phyloP scores from a whole-genome alignment of 2,888 invertebrate species.

The Troides aeacus region DNA sequence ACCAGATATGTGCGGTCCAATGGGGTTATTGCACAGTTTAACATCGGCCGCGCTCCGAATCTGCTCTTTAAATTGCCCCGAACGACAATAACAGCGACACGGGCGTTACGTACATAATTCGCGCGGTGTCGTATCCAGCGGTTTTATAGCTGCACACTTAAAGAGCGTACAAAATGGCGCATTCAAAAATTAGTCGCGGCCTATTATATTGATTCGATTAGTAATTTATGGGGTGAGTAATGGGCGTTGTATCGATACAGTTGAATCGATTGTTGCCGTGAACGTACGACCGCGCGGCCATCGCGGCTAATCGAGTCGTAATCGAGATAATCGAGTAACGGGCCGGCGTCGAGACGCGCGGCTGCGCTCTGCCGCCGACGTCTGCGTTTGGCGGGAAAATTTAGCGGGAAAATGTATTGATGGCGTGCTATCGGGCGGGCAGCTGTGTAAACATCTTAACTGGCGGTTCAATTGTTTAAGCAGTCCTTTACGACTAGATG shows the following conservation, averaged over 20 bases:
- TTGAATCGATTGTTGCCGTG: conserved; percentile 58
- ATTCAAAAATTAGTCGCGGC: conserved; percentile 70
- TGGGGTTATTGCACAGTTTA: conserved; percentile 13
- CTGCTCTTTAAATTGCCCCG: conserved; percentile 1
- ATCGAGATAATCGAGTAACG: conserved; percentile 57
- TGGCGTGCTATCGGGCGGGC: too few relatives aligned
- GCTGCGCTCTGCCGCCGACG: background rate
- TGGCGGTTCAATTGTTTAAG: too few relatives aligned
- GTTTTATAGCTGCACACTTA: conserved; percentile 43
- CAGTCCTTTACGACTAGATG: too few relatives aligned
- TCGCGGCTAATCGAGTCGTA: conserved; percentile 52
- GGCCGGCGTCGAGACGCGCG: conserved; percentile 31
- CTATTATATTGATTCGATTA: conserved; percentile 75
- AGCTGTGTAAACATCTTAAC: too few relatives aligned
- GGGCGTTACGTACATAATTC: background rate
- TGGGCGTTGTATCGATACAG: conserved; percentile 62
- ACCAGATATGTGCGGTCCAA: conserved; percentile 1
- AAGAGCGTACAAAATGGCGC: conserved; percentile 60
- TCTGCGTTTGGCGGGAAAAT: conserved; percentile 11
- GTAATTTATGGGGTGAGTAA: conserved; percentile 76
- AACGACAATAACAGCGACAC: conserved; percentile 1
- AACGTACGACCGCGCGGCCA: conserved; percentile 49
- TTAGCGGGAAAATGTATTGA: background rate
- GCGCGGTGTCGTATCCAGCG: conserved; percentile 43
- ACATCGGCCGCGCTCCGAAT: conserved; percentile 13